Conservation (phyloP, 2,888 invertebrate species). For the Philopedon plagiatum region DNA sequence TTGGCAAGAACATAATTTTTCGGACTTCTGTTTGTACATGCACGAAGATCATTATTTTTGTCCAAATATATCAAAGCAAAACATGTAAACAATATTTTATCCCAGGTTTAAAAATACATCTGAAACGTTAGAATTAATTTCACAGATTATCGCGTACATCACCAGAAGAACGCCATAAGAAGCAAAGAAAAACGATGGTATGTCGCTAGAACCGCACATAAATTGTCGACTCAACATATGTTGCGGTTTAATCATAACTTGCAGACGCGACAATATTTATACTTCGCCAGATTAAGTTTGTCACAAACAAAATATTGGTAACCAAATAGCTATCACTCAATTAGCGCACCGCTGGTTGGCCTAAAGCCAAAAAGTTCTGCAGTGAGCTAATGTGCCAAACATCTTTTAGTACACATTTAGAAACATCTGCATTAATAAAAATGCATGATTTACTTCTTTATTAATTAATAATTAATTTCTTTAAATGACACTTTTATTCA, state of each 20-base stretch:
- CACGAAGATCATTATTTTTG: background rate
- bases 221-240: constrained; percentile 56
- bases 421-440: background rate
- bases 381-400: constrained; percentile 38
- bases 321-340: constrained; percentile 67
- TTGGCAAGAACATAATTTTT: too few species aligned
- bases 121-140: background rate
- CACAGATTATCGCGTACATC: constrained; percentile 14
- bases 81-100: background rate
- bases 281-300: constrained; percentile 64
- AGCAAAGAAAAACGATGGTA: constrained; percentile 23
- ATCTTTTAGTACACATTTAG: background rate
- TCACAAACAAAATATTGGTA: constrained; percentile 64
- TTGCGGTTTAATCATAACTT: constrained; percentile 61
- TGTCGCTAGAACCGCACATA: constrained; percentile 46
- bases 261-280: constrained; percentile 68
- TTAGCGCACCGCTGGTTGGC: constrained; percentile 62
- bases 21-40: too few species aligned
- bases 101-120: background rate
- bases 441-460: too few species aligned
- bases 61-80: background rate
- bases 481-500: too few species aligned
- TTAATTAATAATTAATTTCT: too few species aligned
- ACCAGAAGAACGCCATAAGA: constrained; percentile 11
- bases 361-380: constrained; percentile 57